Evolutionary conservation across 1,140 invertebrate genomes (phyloP), one percentile per base, ranked within the genome.

Genomic region (Argopecten irradians): DNA sequence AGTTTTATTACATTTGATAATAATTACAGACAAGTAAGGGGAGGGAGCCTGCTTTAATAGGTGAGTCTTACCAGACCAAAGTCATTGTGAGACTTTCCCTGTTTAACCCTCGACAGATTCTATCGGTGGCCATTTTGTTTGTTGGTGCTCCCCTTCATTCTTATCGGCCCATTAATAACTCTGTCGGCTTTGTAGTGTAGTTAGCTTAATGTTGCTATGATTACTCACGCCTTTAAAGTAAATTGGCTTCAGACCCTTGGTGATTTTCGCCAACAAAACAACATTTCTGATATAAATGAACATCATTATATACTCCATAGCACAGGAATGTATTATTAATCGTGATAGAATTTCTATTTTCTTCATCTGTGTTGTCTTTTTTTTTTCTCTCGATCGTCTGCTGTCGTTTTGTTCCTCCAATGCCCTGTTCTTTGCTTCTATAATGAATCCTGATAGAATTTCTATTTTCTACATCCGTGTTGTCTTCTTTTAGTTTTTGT

Each of bases 41-140:
- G 55, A 71, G 55, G 55, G 8, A 71, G 5, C 55, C 5, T 28
- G 0, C 8, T 22, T 71, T 71, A 71, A 1, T n/a, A 28, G 55
- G 55, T 71, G 55, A 71, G 55, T 1, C 55, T 71, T 28, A n/a
- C n/a, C 55, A 71, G 55, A n/a, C 55, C 55, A 16, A 71, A 71
- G 7, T n/a, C 55, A 71, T 71, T 71, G 55, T 71, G 22, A 11
- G 55, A 71, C n/a, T 71, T 71, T 71, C 55, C 55, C n/a, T n/a
- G 55, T 71, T 71, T 28, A 71, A 71, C 55, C 55, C 55, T 8
- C 55, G n/a, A 28, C 22, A 11, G 43, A 46, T 46, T 19, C 43
- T 71, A 71, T 71, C 55, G 28, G 55, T 71, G 55, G 55, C 55
- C 55, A 71, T 71, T 71, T 71, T 71, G 55, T 71, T 71, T 71